Conservation (phyloP, 2,888 invertebrate genomes). For the Cheilosia vernalis region DNA sequence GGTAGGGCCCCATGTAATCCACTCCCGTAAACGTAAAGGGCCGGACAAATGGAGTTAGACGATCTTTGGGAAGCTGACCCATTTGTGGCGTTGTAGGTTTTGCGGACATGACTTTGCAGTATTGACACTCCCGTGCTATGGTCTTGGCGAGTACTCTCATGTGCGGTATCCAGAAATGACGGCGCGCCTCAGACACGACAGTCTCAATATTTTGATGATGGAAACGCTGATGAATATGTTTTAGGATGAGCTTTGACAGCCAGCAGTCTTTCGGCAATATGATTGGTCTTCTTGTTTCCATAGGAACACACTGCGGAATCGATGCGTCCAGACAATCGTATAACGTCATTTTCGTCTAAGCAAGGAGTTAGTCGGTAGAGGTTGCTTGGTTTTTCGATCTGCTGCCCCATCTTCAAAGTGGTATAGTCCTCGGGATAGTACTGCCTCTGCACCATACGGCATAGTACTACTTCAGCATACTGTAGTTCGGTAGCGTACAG, state of each 20-base stretch:
- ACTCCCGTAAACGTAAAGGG: too few species aligned
- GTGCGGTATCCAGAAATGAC: neutral
- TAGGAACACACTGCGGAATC: neutral
- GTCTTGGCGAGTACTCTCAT: neutral
- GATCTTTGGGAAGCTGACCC: constrained; percentile 11
- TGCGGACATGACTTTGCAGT: neutral
- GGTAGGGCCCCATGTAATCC: too few species aligned
- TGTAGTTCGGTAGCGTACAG: neutral
- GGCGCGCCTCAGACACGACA: neutral
- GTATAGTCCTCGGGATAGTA: neutral
- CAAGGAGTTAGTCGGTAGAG: neutral
- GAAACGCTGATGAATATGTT: neutral
- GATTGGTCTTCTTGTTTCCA: neutral
- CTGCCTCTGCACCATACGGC: neutral
- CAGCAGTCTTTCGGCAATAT: neutral
- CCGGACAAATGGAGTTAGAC: too few species aligned
- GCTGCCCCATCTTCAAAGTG: neutral
- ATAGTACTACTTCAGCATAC: neutral
- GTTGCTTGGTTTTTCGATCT: neutral
- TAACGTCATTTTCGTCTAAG: neutral
- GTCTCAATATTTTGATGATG: neutral
- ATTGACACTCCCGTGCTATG: neutral
- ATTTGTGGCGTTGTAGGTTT: constrained; percentile 42
- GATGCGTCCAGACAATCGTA: neutral
- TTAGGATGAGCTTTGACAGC: neutral